Conservation (phyloP, 1,140 invertebrate genomes). For the Bombus soroeensis region DNA sequence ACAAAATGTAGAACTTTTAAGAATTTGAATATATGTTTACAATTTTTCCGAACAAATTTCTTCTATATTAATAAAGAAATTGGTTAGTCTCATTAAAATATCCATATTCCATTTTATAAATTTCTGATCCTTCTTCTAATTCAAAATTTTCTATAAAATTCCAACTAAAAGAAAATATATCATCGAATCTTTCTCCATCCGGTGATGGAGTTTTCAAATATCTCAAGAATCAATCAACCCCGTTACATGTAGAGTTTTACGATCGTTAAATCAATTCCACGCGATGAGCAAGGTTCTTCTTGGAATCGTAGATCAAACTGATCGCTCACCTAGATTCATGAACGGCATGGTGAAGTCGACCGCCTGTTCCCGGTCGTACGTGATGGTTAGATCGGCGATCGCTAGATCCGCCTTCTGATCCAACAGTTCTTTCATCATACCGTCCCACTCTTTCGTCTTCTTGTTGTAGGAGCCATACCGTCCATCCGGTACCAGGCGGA, state of each 20-base stretch:
- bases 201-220: conserved; percentile 30
- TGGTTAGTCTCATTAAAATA: too few species aligned
- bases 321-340: conserved; percentile 92
- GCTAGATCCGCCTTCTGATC: conserved; percentile 96
- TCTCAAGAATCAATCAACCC: conserved; percentile 9
- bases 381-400: conserved; percentile 96
- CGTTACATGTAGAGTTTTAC: background rate
- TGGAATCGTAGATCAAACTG: conserved; percentile 4
- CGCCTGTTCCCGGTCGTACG: conserved; percentile 93
- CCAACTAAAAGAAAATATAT: background rate
- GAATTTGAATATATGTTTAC: too few species aligned
- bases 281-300: background rate
- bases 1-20: too few species aligned
- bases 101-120: too few species aligned
- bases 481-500: conserved; percentile 91
- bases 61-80: too few species aligned
- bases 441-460: conserved; percentile 94
- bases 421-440: conserved; percentile 95
- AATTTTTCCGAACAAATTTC: too few species aligned
- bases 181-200: too few species aligned
- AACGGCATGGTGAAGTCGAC: conserved; percentile 98
- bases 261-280: background rate
- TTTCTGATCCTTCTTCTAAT: too few species aligned
- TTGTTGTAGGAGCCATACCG: conserved; percentile 91
- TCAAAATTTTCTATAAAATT: background rate